Evolutionary conservation across 2,113 vertebrate species (phyloP), one percentile per base, ranked within the genome.

Genomic region (Pteropus alecto): DNA sequence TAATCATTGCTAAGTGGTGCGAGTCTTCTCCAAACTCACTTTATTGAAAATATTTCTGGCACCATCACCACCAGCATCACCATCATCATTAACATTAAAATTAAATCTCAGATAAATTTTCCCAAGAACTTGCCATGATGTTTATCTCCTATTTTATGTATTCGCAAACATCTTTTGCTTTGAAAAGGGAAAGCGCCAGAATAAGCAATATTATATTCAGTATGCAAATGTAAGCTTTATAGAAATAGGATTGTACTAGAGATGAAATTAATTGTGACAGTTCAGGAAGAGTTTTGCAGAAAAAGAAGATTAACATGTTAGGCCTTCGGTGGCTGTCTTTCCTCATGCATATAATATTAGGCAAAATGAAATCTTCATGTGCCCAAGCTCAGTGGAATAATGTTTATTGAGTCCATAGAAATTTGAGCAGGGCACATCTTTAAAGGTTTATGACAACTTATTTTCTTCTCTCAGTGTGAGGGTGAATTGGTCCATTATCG

Each of bases 231-330:
- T 13, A 70, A 65, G 38, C 48, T 63, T 83, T 41, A 24, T 91
- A 95, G 77, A 94, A 86, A 86, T 77, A 76, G 41, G 67, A 12
- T 73, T 95, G 41, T 87, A 19, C 13, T 77, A 51, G 56, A 79
- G 82, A 89, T 89, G 78, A 93, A 83, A 95, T 98, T 98, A 93
- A 88, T 51, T 83, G 56, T 97, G 91, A 96, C 96, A 92, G 48
- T 74, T 96, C n/a, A 41, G 91, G 65, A 94, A 71, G 77, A 89
- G 30, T 95, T 97, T 91, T 63, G 84, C 33, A 54, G 67, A 68
- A 71, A 78, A 94, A 82, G 71, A 88, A 94, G 56, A 97, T 94
- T 78, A 94, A 70, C 26, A 11, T 35, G 46, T 82, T 87, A 68
- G 19, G 73, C 89, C 73, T 91, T 90, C 56, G 35, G 90, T 41